Evolutionary conservation across 1,140 invertebrate species (phyloP).

Genomic region (Episyrphus balteatus): DNA sequence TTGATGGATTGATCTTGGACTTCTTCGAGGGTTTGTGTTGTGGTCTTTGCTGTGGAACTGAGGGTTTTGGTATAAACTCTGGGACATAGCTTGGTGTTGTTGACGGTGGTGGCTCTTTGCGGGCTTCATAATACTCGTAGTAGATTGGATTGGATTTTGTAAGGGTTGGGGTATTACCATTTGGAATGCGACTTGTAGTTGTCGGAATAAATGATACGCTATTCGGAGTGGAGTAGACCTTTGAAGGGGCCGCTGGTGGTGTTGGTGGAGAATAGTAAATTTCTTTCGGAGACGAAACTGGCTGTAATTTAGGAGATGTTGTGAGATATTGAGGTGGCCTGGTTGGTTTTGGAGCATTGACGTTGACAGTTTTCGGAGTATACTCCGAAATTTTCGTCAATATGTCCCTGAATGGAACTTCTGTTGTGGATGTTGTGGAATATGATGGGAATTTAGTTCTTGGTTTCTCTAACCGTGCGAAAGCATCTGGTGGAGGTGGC

Average conservation of each 20-base stretch:
- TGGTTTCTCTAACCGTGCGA: conserved; percentile 35
- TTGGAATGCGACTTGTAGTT: conserved; percentile 8
- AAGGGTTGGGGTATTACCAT: conserved; percentile 8
- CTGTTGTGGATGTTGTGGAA: conserved; percentile 6
- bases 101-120: conserved; percentile 17
- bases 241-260: conserved; percentile 5
- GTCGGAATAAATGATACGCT: conserved; percentile 17
- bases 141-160: conserved; percentile 34
- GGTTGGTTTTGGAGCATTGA: conserved; percentile 4
- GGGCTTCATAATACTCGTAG: conserved; percentile 35
- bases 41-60: neutral
- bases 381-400: conserved; percentile 11
- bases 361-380: conserved; percentile 4
- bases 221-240: neutral
- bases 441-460: conserved; percentile 8
- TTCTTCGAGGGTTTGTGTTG: conserved; percentile 12
- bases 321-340: neutral
- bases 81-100: conserved; percentile 11
- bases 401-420: conserved; percentile 2
- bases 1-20: conserved; percentile 16
- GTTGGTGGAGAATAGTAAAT: neutral
- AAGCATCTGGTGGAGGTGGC: conserved; percentile 77
- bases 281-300: neutral
- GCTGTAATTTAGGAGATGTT: conserved; percentile 4
- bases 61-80: conserved; percentile 5